Conservation (phyloP, 2,113 vertebrate genomes). For the Xiphias gladius region DNA sequence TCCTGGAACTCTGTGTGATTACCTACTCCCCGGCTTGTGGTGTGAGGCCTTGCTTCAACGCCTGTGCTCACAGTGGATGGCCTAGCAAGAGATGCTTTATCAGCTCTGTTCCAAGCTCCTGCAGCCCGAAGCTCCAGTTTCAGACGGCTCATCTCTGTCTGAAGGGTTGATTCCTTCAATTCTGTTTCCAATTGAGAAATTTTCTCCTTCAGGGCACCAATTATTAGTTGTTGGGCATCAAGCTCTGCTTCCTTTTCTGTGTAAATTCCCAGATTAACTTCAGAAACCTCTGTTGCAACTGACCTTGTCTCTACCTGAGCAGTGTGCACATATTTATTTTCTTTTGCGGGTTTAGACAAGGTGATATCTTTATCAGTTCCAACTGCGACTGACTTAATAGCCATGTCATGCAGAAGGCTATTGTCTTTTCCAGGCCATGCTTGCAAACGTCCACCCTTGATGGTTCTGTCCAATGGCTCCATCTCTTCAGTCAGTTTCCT, state of each 20-base stretch:
- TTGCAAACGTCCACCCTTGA: slow-evolving; percentile 85
- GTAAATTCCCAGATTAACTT: slow-evolving; percentile 88
- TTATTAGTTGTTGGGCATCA: slow-evolving; percentile 91
- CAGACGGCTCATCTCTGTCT: slow-evolving; percentile 92
- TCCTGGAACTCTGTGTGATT: slow-evolving; percentile 82
- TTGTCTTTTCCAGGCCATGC: slow-evolving; percentile 45
- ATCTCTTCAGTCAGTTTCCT: slow-evolving; percentile 90
- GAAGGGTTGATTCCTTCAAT: slow-evolving; percentile 92
- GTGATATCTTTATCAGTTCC: slow-evolving; percentile 78
- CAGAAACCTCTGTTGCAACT: slow-evolving; percentile 85
- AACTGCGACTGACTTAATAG: slow-evolving; percentile 81
- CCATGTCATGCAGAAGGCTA: slow-evolving; percentile 56
- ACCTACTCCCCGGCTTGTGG: slow-evolving; percentile 87
- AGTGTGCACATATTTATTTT: slow-evolving; percentile 81
- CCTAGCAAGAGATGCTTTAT: slow-evolving; percentile 86
- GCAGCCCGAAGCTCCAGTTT: slow-evolving; percentile 92
- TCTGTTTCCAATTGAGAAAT: slow-evolving; percentile 91
- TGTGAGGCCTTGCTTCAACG: slow-evolving; percentile 83
- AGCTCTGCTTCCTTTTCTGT: slow-evolving; percentile 88
- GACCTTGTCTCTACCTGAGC: slow-evolving; percentile 80
- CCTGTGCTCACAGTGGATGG: slow-evolving; percentile 81
- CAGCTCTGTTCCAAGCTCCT: slow-evolving; percentile 88
- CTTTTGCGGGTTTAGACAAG: slow-evolving; percentile 66
- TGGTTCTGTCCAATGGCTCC: slow-evolving; percentile 89
- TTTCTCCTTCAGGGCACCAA: slow-evolving; percentile 90